Conservation (phyloP, 2,888 invertebrate genomes). For the Calameuta pallipes region DNA sequence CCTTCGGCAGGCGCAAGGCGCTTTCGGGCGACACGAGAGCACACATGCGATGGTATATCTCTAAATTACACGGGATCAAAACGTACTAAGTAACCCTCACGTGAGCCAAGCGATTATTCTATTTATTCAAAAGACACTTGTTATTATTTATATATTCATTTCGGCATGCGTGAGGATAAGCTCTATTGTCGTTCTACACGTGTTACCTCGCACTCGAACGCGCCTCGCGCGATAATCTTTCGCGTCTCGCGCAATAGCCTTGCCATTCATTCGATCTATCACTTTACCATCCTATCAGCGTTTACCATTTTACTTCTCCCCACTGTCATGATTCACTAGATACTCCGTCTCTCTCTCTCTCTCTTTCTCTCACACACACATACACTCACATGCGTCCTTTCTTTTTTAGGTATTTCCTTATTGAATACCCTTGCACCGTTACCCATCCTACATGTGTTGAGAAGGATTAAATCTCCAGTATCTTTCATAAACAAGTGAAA, state of each 20-base stretch:
- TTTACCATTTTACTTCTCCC: no score
- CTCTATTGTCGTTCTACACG: neutral
- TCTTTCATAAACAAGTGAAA: no score
- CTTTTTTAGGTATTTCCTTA: no score
- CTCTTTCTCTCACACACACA: no score
- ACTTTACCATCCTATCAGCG: no score
- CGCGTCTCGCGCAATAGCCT: neutral
- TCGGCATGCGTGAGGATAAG: neutral
- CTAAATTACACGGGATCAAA: neutral
- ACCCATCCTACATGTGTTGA: no score
- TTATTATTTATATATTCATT: neutral
- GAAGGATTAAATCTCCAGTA: no score
- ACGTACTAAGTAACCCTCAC: neutral
- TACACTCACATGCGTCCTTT: no score
- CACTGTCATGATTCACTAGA: no score
- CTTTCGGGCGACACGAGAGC: conserved; percentile 22
- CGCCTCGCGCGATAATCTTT: neutral
- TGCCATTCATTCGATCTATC: no score
- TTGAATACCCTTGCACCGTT: no score
- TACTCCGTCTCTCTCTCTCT: no score
- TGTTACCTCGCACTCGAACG: neutral
- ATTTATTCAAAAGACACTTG: neutral
- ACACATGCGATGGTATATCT: neutral
- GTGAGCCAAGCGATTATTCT: neutral
- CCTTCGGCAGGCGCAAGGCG: conserved; percentile 36